Percentiles rank a stretch among this genome's conserved stretches.
Evolutionary conservation across 2,797 vertebrate genomes (phyloP).

Genomic region (Picus viridis): DNA sequence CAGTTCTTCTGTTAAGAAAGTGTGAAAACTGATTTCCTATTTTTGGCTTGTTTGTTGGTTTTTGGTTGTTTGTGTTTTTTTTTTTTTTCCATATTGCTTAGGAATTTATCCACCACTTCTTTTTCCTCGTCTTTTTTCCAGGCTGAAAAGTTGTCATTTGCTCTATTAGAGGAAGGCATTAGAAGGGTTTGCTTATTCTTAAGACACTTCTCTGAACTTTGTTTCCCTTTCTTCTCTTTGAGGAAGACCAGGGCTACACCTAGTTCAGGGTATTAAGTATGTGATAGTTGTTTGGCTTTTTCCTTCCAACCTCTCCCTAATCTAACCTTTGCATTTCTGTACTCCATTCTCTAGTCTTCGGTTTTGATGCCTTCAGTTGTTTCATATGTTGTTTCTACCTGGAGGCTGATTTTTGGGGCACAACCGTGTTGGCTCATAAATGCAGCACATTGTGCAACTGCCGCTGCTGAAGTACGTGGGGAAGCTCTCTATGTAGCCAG

Average conservation of each 20-base stretch:
- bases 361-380: neutral
- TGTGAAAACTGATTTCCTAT: neutral
- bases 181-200: neutral
- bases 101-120: neutral
- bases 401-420: neutral
- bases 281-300: neutral
- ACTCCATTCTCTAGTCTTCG: neutral
- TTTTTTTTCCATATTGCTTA: accelerated
- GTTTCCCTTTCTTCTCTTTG: neutral
- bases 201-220: neutral
- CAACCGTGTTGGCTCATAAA: neutral
- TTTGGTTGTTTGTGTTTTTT: no score
- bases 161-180: neutral
- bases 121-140: neutral
- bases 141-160: neutral
- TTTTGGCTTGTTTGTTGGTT: neutral
- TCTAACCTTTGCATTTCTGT: neutral
- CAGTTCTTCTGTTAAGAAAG: neutral
- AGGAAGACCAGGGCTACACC: neutral
- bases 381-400: neutral
- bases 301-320: neutral
- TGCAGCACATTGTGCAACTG: neutral
- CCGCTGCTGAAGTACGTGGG: neutral
- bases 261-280: neutral
- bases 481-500: no score